phyloP scores from a whole-genome alignment of 2,888 invertebrate genomes.

The Sminthurides aquaticus region DNA sequence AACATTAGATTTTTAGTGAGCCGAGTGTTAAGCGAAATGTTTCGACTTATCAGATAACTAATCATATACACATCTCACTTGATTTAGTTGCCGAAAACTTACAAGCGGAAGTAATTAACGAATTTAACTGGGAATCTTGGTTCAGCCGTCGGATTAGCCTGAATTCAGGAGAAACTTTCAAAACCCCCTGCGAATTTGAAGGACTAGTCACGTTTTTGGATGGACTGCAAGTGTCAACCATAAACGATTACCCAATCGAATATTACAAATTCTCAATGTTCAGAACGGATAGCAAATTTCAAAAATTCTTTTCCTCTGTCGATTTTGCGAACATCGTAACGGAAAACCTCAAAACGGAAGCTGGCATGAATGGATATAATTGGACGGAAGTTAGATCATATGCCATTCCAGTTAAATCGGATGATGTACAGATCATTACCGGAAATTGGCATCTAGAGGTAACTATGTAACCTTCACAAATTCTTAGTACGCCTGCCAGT shows the following conservation, averaged over 20 bases:
- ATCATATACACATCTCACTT: too few relatives aligned
- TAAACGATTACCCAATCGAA: slow-evolving; percentile 24
- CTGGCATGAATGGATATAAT: slow-evolving; percentile 19
- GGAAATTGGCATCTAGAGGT: slow-evolving; percentile 20
- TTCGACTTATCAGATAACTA: too few relatives aligned
- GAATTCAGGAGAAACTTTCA: slow-evolving; percentile 11
- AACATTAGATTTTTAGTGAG: too few relatives aligned
- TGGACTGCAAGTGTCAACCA: neutral
- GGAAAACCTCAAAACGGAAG: slow-evolving; percentile 14
- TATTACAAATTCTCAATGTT: slow-evolving; percentile 20
- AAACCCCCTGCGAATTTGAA: slow-evolving; percentile 15
- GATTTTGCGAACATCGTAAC: slow-evolving; percentile 2
- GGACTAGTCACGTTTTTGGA: neutral
- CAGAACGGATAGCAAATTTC: slow-evolving; percentile 20
- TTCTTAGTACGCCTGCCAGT: neutral
- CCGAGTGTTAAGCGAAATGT: too few relatives aligned
- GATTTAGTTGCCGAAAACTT: too few relatives aligned
- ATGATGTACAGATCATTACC: slow-evolving; percentile 5
- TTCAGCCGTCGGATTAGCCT: slow-evolving; percentile 11
- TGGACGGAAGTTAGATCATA: slow-evolving; percentile 24
- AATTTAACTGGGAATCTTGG: slow-evolving; percentile 16
- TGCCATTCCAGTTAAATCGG: slow-evolving; percentile 26
- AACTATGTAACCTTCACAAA: slow-evolving; percentile 2
- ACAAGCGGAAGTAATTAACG: neutral
- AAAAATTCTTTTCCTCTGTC: slow-evolving; percentile 25